Conservation (phyloP, 2,113 vertebrate species). For the Sylvilagus bachmani region DNA sequence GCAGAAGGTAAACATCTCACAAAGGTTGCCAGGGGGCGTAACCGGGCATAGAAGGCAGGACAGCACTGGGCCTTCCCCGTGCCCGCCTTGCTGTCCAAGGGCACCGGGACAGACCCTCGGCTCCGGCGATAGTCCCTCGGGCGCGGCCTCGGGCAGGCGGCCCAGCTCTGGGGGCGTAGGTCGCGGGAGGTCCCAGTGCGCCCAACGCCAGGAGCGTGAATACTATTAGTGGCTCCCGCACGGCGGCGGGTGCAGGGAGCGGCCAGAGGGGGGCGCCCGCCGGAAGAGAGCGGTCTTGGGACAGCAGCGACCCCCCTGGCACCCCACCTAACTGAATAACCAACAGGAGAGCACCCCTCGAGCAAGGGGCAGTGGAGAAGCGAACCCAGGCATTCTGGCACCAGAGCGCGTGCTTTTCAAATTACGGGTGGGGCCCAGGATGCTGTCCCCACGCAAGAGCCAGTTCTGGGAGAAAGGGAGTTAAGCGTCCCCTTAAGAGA, state of each 20-base stretch:
- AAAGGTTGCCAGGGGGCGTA: background rate
- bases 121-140: background rate
- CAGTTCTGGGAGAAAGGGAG: background rate
- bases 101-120: background rate
- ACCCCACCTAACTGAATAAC: background rate
- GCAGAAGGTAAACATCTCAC: background rate
- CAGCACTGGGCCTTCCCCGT: no score
- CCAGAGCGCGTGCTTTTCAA: background rate
- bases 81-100: background rate
- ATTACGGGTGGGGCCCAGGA: background rate
- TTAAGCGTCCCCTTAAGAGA: background rate
- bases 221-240: background rate
- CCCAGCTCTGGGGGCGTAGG: background rate
- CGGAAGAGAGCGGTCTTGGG: background rate
- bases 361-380: conserved; percentile 4
- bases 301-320: background rate
- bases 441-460: background rate
- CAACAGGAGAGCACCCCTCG: background rate
- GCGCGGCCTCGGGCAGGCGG: background rate
- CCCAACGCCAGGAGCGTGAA: background rate
- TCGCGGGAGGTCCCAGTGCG: background rate
- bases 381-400: conserved; percentile 22
- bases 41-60: background rate
- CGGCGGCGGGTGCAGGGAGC: rapidly evolving
- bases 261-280: background rate